Conservation (phyloP, 2,888 invertebrate species). For the Eucriotettix oculatus region DNA sequence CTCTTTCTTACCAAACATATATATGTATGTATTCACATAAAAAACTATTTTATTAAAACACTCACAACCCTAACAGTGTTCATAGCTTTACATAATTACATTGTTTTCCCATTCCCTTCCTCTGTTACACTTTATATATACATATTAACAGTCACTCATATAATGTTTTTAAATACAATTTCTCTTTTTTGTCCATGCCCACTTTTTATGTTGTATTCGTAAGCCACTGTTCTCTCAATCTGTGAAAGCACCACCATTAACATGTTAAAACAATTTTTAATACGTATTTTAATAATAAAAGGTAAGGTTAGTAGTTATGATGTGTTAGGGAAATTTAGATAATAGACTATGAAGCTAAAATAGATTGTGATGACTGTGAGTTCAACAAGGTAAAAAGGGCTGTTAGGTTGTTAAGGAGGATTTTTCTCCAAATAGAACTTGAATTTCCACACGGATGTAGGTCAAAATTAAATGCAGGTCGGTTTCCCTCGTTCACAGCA, state of each 20-base stretch:
- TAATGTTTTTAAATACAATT: not conserved
- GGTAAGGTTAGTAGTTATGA: not conserved
- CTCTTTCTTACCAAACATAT: too few species aligned
- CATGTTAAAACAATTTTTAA: not conserved
- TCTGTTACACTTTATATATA: not conserved
- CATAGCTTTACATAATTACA: not conserved
- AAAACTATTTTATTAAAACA: slow-evolving; percentile 12
- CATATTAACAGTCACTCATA: not conserved
- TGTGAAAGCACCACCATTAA: not conserved
- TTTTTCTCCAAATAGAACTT: not conserved
- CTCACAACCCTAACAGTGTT: slow-evolving; percentile 11
- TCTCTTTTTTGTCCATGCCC: not conserved
- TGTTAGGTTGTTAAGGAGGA: not conserved
- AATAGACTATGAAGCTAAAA: slow-evolving; percentile 1
- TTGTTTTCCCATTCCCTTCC: not conserved
- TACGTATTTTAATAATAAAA: not conserved
- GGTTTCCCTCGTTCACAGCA: slow-evolving; percentile 2
- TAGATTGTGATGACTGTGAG: slow-evolving; percentile 1
- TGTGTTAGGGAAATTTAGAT: not conserved
- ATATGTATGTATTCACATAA: slow-evolving; percentile 1
- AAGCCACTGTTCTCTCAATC: not conserved
- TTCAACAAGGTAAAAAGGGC: slow-evolving; percentile 6
- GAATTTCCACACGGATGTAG: not conserved
- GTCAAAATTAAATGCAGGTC: slow-evolving; percentile 7
- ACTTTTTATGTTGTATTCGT: not conserved